Conservation (phyloP, 2,113 vertebrate genomes). For the Vidua macroura region DNA sequence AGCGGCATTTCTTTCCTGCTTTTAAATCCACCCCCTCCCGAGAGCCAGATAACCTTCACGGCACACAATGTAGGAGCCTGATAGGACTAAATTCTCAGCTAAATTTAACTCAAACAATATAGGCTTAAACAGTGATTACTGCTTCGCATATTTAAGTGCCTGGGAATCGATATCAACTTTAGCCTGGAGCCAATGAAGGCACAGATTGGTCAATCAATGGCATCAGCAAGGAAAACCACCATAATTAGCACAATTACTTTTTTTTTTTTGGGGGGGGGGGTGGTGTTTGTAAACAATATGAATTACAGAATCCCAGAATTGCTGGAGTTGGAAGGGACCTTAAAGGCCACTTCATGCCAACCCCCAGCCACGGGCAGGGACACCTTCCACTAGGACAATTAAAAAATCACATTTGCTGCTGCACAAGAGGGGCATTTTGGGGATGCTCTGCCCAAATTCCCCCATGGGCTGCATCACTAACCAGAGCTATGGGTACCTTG, state of each 20-base stretch:
- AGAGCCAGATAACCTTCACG: slow-evolving; percentile 3
- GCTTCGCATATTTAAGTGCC: neutral
- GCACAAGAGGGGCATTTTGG: neutral
- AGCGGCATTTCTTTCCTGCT: neutral
- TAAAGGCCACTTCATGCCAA: neutral
- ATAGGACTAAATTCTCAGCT: neutral
- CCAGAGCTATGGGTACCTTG: neutral
- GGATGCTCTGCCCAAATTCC: neutral
- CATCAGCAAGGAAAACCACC: neutral
- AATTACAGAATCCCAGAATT: neutral
- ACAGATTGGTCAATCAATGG: neutral
- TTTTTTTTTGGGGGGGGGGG: neutral
- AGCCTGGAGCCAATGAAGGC: neutral
- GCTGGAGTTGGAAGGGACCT: neutral
- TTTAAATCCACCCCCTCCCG: neutral
- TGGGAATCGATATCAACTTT: neutral
- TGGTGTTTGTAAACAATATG: fast-evolving
- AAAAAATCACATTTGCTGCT: neutral
- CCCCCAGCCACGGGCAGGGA: neutral
- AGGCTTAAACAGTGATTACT: neutral
- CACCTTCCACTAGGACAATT: neutral
- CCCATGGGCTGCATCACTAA: neutral
- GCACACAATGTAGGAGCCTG: neutral
- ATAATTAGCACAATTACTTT: neutral
- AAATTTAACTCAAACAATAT: slow-evolving; percentile 30